Conservation (phyloP, 2,888 invertebrate genomes). For the Reticulitermes lucifugus region DNA sequence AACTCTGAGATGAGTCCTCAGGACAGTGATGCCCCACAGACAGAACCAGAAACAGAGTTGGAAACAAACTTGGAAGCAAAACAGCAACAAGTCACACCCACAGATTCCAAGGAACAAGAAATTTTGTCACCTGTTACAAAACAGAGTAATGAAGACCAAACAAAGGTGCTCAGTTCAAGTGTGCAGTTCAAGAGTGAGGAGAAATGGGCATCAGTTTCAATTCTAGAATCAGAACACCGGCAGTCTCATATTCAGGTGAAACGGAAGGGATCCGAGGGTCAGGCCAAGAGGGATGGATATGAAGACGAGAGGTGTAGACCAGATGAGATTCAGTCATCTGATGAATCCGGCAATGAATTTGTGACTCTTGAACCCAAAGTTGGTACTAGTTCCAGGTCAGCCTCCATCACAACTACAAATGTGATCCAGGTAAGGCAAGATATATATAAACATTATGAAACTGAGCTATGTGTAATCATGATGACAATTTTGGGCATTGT, state of each 20-base stretch:
- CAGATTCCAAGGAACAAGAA: not conserved
- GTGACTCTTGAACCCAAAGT: not conserved
- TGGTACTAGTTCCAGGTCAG: slow-evolving; percentile 58
- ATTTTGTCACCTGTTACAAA: not conserved
- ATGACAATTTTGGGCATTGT: too few relatives aligned
- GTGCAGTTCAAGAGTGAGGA: slow-evolving; percentile 41
- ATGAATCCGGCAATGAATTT: slow-evolving; percentile 6
- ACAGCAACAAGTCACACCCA: not conserved
- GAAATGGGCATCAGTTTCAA: not conserved
- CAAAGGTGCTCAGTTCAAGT: not conserved
- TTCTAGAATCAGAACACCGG: slow-evolving; percentile 15
- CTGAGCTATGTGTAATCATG: too few relatives aligned
- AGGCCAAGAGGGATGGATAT: slow-evolving; percentile 3
- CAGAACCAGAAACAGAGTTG: slow-evolving; percentile 24
- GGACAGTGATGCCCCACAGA: slow-evolving; percentile 52
- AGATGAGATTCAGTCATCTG: not conserved
- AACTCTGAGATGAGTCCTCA: slow-evolving; percentile 63
- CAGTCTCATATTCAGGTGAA: slow-evolving; percentile 1
- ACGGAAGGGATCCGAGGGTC: slow-evolving; percentile 47
- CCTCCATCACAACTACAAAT: slow-evolving; percentile 61
- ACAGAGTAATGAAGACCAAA: not conserved
- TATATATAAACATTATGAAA: too few relatives aligned
- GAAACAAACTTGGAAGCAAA: slow-evolving; percentile 8
- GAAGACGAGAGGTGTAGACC: not conserved
- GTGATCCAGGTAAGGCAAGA: slow-evolving; percentile 58